Evolutionary conservation across 2,113 vertebrate genomes (phyloP).

Genomic region (Triplophysa siluroides): DNA sequence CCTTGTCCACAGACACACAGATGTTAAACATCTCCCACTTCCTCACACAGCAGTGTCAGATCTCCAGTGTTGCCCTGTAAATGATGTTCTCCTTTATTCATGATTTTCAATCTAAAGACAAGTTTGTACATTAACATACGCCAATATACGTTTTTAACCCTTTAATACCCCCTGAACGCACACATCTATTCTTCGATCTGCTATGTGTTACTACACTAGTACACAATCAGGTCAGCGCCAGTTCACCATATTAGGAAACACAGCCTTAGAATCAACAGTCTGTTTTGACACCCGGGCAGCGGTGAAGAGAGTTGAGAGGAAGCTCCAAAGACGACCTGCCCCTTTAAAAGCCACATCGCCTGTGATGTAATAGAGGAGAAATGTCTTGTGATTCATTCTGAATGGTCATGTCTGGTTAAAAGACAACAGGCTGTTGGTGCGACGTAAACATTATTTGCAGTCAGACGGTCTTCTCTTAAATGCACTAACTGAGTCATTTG

Average conservation of each 20-base stretch:
- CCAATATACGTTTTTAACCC: background rate
- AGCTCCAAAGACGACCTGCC: background rate
- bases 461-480: background rate
- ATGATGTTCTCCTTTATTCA: no score
- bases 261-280: conserved; percentile 5
- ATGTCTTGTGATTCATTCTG: conserved; percentile 14
- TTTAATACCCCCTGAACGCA: background rate
- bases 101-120: no score
- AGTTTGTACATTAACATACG: background rate
- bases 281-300: background rate
- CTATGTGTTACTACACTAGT: background rate
- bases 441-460: conserved; percentile 4
- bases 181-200: background rate
- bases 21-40: background rate
- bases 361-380: conserved; percentile 9
- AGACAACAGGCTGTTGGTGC: conserved; percentile 4
- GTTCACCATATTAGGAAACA: conserved; percentile 43
- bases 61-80: background rate
- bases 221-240: background rate
- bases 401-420: background rate
- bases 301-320: background rate
- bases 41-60: conserved; percentile 10
- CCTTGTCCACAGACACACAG: background rate
- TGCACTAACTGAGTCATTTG: background rate
- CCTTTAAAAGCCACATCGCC: background rate